Conservation (phyloP, 2,797 vertebrate species). For the Onychomys arenicola region DNA sequence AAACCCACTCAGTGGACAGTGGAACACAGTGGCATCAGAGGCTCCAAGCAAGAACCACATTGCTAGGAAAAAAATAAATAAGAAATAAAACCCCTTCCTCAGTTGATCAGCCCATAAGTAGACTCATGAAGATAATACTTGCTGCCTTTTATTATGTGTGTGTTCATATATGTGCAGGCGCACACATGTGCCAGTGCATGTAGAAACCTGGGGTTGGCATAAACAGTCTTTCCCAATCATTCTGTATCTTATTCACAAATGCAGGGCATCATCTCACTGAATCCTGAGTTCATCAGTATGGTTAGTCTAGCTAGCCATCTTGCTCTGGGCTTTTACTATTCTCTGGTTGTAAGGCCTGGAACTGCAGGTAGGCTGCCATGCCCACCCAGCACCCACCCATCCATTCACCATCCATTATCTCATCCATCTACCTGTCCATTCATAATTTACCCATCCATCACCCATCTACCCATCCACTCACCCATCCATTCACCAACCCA, state of each 20-base stretch:
- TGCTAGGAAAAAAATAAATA: not conserved
- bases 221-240: too few species aligned
- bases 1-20: not conserved
- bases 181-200: not conserved
- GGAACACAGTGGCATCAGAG: not conserved
- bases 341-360: not conserved
- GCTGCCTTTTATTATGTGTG: not conserved
- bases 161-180: not conserved
- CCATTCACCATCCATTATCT: not conserved
- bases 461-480: not conserved
- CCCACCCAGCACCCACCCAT: not conserved
- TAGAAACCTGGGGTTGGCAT: not conserved
- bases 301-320: not conserved
- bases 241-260: not conserved
- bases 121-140: not conserved
- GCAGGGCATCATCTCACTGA: not conserved
- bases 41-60: not conserved
- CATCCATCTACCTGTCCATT: too few species aligned
- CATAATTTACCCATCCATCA: not conserved
- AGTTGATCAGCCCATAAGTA: not conserved
- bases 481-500: not conserved
- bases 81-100: not conserved
- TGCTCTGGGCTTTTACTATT: not conserved
- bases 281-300: not conserved
- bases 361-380: too few species aligned